Percentiles rank a stretch among this genome's conserved stretches.
phyloP scores from a whole-genome alignment of 92 coral and sea anemone genomes.

The Parazoanthus atlanticus region DNA sequence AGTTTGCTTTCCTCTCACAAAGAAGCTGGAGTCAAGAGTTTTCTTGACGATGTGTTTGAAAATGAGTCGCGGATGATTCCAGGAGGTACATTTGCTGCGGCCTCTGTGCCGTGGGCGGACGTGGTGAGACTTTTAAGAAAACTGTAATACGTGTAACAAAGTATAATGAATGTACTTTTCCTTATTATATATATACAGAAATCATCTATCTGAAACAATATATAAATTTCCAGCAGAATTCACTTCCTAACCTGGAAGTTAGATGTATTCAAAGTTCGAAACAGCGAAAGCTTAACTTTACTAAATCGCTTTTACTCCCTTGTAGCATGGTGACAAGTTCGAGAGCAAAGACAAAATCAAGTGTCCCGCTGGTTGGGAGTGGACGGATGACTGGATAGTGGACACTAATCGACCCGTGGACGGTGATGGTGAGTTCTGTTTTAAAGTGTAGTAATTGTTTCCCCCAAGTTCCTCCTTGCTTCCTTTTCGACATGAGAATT shows the following conservation, averaged over 20 bases:
- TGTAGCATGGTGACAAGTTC: slow-evolving; percentile 77
- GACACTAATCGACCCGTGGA: slow-evolving; percentile 94
- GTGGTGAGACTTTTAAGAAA: slow-evolving; percentile 60
- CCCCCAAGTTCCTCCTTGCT: background rate
- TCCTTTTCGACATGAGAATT: too few species aligned
- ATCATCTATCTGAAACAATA: too few species aligned
- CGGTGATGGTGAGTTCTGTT: slow-evolving; percentile 66
- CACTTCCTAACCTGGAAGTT: too few species aligned
- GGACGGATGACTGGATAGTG: slow-evolving; percentile 88
- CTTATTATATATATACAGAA: too few species aligned
- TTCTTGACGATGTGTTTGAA: slow-evolving; percentile 87
- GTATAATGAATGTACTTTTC: too few species aligned
- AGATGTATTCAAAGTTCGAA: too few species aligned
- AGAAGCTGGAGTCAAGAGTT: slow-evolving; percentile 52
- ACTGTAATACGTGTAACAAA: background rate
- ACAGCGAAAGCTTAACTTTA: too few species aligned
- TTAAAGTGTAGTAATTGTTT: background rate
- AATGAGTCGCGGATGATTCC: slow-evolving; percentile 88
- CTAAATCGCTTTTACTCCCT: background rate
- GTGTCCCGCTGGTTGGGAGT: slow-evolving; percentile 95
- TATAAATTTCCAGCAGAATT: too few species aligned
- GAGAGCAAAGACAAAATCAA: slow-evolving; percentile 65
- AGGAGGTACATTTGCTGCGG: slow-evolving; percentile 87
- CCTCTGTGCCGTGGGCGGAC: slow-evolving; percentile 88
- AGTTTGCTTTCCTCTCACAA: slow-evolving; percentile 31